A percentile compares a stretch with the other conserved stretches of the same genome.
Evolutionary conservation across 2,113 vertebrate genomes (phyloP).

Genomic region (Calidris pugnax): DNA sequence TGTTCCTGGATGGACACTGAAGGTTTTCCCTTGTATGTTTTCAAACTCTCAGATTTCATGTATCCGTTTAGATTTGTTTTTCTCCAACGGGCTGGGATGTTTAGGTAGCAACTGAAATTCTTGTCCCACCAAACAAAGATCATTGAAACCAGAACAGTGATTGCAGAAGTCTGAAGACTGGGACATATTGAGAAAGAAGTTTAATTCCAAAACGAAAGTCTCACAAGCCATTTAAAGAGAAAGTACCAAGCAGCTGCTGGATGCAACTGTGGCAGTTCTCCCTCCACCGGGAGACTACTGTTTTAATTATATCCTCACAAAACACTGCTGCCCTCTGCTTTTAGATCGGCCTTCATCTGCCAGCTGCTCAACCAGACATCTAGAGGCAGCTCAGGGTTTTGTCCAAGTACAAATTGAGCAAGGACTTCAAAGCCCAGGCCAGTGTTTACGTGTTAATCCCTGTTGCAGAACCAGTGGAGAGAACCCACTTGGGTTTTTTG

Average conservation of each 20-base stretch:
- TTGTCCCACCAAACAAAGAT: not conserved
- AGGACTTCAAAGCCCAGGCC: not conserved
- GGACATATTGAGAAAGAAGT: not conserved
- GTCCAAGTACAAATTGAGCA: not conserved
- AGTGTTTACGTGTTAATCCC: not conserved
- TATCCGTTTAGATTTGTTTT: not conserved
- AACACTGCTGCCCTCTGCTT: not conserved
- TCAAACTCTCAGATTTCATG: not conserved
- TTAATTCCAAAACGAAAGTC: not conserved
- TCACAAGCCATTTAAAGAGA: not conserved
- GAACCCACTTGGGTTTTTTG: accelerated
- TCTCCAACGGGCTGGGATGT: not conserved
- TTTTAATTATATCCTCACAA: not conserved
- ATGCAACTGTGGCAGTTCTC: not conserved
- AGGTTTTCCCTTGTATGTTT: not conserved
- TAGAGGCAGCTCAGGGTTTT: not conserved
- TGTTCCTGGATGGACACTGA: not conserved
- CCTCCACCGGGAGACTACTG: not conserved
- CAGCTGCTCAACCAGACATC: not conserved
- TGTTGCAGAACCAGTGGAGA: not conserved
- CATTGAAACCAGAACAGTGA: not conserved
- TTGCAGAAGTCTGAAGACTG: not conserved
- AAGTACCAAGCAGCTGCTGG: not conserved
- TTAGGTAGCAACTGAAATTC: not conserved
- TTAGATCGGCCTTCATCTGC: not conserved